A percentile compares a stretch with the other conserved stretches of the same genome.
phyloP scores from a whole-genome alignment of 2,113 vertebrate species.

The Herpetotheres cachinnans region DNA sequence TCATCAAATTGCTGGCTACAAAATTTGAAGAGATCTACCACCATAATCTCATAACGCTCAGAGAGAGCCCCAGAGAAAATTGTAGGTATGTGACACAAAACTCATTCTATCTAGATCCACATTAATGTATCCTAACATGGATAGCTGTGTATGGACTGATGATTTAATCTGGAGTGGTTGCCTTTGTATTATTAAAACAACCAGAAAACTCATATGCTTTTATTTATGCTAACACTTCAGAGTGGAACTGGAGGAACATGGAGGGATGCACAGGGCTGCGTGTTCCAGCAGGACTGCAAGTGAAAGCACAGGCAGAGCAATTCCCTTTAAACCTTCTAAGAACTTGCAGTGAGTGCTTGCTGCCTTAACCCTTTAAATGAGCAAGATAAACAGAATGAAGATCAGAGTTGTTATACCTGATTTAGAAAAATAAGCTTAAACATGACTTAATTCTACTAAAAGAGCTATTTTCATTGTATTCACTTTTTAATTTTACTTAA shows the following conservation, averaged over 20 bases:
- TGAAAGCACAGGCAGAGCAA: neutral
- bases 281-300: neutral
- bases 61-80: neutral
- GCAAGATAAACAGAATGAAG: neutral
- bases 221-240: neutral
- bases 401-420: accelerated
- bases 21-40: neutral
- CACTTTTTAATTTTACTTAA: neutral
- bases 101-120: neutral
- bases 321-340: neutral
- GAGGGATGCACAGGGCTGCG: accelerated
- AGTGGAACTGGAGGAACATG: neutral
- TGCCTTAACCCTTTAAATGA: neutral
- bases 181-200: neutral
- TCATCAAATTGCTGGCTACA: neutral
- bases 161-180: neutral
- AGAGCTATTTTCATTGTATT: neutral
- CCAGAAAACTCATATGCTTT: neutral
- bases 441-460: neutral
- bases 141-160: neutral
- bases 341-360: accelerated
- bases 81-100: neutral
- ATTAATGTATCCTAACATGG: neutral
- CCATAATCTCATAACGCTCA: neutral
- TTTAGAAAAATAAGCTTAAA: neutral